These are phyloP conservation scores for Pentalonia nigronervosa DNA, from an alignment of 1,140 invertebrate species.

Conservation along the genomic window DNA sequence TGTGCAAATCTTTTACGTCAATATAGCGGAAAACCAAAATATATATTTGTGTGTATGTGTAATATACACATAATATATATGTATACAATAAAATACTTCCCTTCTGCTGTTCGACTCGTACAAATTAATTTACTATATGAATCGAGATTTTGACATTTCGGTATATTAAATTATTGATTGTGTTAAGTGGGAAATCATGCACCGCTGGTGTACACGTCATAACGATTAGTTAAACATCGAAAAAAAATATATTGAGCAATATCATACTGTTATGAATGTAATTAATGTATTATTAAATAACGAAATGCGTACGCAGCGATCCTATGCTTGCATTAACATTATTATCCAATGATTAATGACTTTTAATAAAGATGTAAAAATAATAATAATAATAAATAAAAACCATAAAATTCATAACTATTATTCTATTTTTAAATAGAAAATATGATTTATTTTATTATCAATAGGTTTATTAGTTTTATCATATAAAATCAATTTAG, in stretches of 20 bases:
- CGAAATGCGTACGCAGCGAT: neutral
- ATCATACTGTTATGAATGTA: neutral
- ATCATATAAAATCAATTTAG: neutral
- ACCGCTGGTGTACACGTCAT: neutral
- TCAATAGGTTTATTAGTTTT: neutral
- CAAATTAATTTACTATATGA: neutral
- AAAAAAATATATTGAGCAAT: neutral
- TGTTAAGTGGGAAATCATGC: neutral
- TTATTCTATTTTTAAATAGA: neutral
- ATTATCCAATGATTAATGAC: neutral
- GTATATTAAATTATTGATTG: neutral
- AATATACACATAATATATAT: no score
- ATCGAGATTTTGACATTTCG: neutral
- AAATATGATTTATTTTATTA: neutral
- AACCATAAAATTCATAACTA: neutral
- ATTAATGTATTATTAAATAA: slow-evolving; percentile 5
- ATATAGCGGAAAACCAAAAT: neutral
- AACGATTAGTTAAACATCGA: neutral
- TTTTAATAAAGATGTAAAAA: neutral
- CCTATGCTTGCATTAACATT: neutral
- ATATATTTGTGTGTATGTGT: neutral
- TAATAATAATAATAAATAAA: neutral
- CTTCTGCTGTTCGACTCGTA: neutral
- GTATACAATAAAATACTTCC: no score
- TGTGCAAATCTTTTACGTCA: neutral